Evolutionary conservation across 2,888 invertebrate species (phyloP), one percentile per base, ranked within the genome.

Genomic region (Drosophila stalkeri): DNA sequence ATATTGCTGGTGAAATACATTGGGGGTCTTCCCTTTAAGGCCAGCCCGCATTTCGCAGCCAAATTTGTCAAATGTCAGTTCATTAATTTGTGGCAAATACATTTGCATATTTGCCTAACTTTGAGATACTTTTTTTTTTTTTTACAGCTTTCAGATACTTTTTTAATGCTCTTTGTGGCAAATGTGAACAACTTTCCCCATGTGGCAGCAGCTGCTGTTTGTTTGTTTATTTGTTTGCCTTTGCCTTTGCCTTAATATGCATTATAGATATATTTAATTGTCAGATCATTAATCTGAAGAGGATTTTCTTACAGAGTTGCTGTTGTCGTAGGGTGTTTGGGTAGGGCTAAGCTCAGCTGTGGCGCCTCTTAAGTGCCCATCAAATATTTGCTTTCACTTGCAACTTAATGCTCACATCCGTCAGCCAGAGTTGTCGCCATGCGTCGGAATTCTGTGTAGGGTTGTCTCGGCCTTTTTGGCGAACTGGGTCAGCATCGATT

Each of bases 401-500:
- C 90, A 90, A 86, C 84, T 86, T 88, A 86, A 89, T 81, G 89
- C 80, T 84, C 35, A 73, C 85, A 86, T 82, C 68, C 65, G 71
- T 80, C 86, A 61, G 73, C 37, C 41, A 55, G 55, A 55, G 55
- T 41, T 55, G 55, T 55, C 55, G 55, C 55, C 27, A 1, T 12
- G 16, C 14, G 16, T 6, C 7, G 12, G 18, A 3, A 3, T 27
- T 4, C 27, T 6, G 37, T 11, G 23, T 3, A 39, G 52, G 51
- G 37, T 18, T 55, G 69, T 33, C 65, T 3, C 54, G 59, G 27
- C 27, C 27, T 27, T 27, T 27, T 27, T 27, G 75, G 60, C 83
- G 61, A 86, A 90, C 86, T 86, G 88, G 86, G 86, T 86, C 86
- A 90, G 64, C 90, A 86, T 86, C 86, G 89, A 90, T 90, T 90